Evolutionary conservation across 2,797 vertebrate genomes (phyloP).

Genomic region (Otolemur crassicaudatus): DNA sequence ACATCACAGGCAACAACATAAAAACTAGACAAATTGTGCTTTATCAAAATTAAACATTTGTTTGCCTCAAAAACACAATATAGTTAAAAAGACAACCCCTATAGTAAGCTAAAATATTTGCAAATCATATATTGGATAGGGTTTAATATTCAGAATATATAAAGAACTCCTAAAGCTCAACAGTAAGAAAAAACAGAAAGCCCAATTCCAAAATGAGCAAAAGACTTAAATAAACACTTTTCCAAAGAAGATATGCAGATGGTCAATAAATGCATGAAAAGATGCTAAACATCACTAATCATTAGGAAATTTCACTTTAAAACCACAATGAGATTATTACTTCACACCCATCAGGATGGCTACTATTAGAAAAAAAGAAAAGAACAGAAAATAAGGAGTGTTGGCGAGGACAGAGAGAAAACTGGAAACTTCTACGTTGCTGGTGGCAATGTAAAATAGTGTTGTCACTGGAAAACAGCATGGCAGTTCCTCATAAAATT

Average conservation of each 20-base stretch:
- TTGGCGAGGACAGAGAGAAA: not conserved
- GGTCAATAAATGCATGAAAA: not conserved
- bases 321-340: not conserved
- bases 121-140: not conserved
- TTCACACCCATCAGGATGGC: not conserved
- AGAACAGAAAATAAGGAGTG: not conserved
- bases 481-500: not conserved
- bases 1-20: not conserved
- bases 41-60: not conserved
- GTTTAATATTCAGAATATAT: not conserved
- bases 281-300: not conserved
- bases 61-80: not conserved
- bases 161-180: not conserved
- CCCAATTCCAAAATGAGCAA: not conserved
- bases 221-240: not conserved
- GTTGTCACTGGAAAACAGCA: not conserved
- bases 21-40: not conserved
- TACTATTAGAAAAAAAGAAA: not conserved
- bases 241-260: not conserved
- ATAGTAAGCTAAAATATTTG: not conserved
- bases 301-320: not conserved
- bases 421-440: not conserved
- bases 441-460: not conserved
- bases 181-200: not conserved
- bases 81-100: not conserved